Evolutionary conservation across 1,140 invertebrate species (phyloP), one percentile per base, ranked within the genome.

Genomic region (Drosophila ohnishii): DNA sequence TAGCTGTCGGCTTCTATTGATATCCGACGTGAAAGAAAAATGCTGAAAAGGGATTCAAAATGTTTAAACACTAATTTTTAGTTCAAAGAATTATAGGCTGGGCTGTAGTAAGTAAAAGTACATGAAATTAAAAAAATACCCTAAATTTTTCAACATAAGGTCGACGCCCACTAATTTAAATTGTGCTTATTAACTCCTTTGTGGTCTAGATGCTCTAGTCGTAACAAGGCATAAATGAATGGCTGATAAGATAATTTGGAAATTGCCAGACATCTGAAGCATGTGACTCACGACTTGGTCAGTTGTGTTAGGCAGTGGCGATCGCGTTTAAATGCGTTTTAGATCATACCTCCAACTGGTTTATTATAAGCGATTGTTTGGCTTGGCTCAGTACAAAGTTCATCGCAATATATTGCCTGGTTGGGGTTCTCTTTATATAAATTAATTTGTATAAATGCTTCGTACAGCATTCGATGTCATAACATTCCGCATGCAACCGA

Each of bases 1-100:
- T 99, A 58, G 59, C 84, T 69, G 72, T 28, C 50, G 48, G 40
- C 40, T 47, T 35, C 40, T 60, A 35, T 40, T 71, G 35, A 8
- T 59, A 59, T 72, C 69, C 66, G 44, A 69, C 28, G 65, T 37
- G 40, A 39, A 30, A 34, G 3, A 30, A 71, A 69, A 35, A 30
- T 35, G 32, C 67, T 71, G 35, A 8, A 58, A 16, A 16, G 3
- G 19, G 28, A 32, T 42, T 32, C 25, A 8, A 30, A 22, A 34
- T 5, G 16, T 59, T 56, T 11, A 37, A 28, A 39, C 13, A 28
- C 6, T 4, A 28, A 19, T 6, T 57, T 57, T 3, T 28, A 32
- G 2, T 19, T 32, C 0, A 51, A 34, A 19, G 28, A 50, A 50
- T 16, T 50, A 4, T 4, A 16, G n/a, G 10, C 9, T 47, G 1